Evolutionary conservation across 2,888 invertebrate species (phyloP), one percentile per base, ranked within the genome.

Genomic region (Anorthoa munda): DNA sequence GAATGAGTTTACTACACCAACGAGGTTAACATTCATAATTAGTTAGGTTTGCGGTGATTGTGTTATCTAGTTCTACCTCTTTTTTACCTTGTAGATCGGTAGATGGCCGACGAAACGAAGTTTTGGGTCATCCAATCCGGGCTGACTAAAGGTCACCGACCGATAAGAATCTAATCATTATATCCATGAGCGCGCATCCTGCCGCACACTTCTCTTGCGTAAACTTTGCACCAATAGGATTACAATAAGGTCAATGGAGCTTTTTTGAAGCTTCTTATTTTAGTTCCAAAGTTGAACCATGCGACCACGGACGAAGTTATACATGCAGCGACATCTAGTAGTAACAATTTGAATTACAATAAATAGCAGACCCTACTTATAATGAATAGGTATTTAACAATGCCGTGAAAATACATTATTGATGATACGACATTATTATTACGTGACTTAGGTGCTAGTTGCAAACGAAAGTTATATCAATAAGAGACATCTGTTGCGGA

Each of bases 401-500:
- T 60, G 5, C 5, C 2, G 18, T 66, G 2, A 4, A 39, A 39
- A 63, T 48, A n/a, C 11, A 13, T 56, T 48, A n/a, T 73, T 26
- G 23, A 21, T 26, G n/a, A 18, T 56, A 17, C 18, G 21, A 31
- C 15, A 17, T 9, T 51, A 46, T 23, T 45, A n/a, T 0, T 13
- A 45, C 21, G n/a, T 17, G 13, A 51, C 26, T 15, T 4, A 31
- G 0, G 13, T 48, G 17, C n/a, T 23, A 21, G 12, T 21, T 61
- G 26, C n/a, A 46, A 39, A 53, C 21, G 39, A 59, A 55, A 64
- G 1, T 50, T 53, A 31, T 56, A 39, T 70, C 2, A 61, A 65
- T 55, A 74, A 81, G 81, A 83, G 81, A 81, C 81, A 81, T 81
- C 81, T 81, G 18, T 83, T 65, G 83, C 15, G 60, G 1, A 68